Base-by-base conservation (phyloP, 2,888 invertebrate genomes). In the Hybos culiciformis region DNA sequence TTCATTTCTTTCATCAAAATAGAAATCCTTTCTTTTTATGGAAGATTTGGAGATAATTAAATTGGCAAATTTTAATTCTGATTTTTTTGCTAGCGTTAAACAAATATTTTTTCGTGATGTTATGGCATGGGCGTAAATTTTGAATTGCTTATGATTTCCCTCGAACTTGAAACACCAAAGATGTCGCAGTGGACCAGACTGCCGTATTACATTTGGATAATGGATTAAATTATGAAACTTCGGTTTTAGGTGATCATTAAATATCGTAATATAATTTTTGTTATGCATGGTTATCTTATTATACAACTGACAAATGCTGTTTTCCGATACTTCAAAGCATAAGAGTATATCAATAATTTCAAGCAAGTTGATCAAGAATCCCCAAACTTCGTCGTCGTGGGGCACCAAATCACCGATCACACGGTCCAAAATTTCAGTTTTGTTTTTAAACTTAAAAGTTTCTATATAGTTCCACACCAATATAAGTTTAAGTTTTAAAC, bases 321-420 rank as follows among this genome's bases (percentile, higher is more conserved):
- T 23, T 9, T 23, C 5, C 23, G 26, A 24, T 9, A 9, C n/a
- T 26, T 11, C 9, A 24, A n/a, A 41, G 14, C 21, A 40, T 21
- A 44, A 40, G 29, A 45, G 17, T 18, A 38, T 19, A 31, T 45
- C 41, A 7, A 46, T 41, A 17, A 46, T 33, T 38, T 41, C 23
- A 6, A 43, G 31, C 21, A 46, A 42, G 14, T n/a, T 11, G 19
- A 39, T 12, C 14, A 46, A 14, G 34, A 49, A 47, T 4, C 31
- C 12, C 45, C 46, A 47, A 19, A 49, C 49, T 17, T n/a, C 11
- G 33, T 49, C 45, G 14, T 37, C 37, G 26, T 23, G 2, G 7
- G 45, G 46, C 14, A 49, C 21, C 12, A 45, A 19, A 38, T 49
- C 48, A 7, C 46, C 49, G n/a, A 49, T 39, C 33, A 48, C n/a